Conservation (phyloP, 2,113 vertebrate genomes). For the Pterocles orientalis region DNA sequence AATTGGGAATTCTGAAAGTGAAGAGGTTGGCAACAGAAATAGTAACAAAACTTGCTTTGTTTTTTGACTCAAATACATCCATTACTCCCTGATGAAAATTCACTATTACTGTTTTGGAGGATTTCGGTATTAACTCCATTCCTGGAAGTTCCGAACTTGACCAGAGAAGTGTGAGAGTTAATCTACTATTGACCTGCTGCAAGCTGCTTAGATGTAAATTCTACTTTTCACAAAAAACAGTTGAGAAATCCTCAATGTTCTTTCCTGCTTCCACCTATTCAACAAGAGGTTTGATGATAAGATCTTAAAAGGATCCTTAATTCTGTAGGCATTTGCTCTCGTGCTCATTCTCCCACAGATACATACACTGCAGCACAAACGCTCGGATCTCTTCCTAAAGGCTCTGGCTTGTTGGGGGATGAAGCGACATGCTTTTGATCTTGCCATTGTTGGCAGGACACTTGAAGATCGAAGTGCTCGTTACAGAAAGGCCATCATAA, state of each 20-base stretch:
- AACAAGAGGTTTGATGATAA: neutral
- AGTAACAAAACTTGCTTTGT: neutral
- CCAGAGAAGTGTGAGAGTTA: neutral
- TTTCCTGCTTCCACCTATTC: neutral
- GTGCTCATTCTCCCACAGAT: rapidly evolving
- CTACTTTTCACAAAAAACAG: neutral
- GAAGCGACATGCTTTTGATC: neutral
- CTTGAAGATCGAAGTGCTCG: neutral
- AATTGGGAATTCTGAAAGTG: neutral
- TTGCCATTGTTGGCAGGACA: neutral
- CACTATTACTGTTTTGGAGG: neutral
- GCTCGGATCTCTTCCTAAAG: neutral
- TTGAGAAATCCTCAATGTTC: neutral
- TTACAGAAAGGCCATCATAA: neutral
- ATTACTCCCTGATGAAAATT: neutral
- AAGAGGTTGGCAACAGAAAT: neutral
- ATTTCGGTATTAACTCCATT: neutral
- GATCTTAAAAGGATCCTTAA: neutral
- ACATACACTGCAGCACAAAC: neutral
- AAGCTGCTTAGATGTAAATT: neutral
- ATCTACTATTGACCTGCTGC: neutral
- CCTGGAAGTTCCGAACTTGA: neutral
- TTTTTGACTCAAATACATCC: neutral
- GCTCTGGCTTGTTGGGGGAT: neutral
- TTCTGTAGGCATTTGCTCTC: neutral